Percentiles rank a stretch among this genome's conserved stretches.
Evolutionary conservation across 2,797 vertebrate genomes (phyloP).

Genomic region (Heterohyrax brucei): DNA sequence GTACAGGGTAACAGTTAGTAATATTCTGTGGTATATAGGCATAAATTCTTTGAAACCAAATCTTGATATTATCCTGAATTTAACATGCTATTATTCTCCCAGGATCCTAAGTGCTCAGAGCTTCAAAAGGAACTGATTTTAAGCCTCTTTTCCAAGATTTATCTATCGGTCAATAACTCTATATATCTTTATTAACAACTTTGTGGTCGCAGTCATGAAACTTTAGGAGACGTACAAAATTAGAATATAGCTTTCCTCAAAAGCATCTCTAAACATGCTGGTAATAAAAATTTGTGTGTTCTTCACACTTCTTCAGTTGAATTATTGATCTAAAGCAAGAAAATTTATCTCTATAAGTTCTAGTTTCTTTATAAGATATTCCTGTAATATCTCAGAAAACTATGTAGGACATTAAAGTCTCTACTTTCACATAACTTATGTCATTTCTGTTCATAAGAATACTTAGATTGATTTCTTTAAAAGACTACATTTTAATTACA

Average conservation of each 20-base stretch:
- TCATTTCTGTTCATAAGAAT: not conserved
- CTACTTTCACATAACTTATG: not conserved
- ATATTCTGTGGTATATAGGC: not conserved
- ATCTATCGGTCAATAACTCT: not conserved
- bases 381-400: not conserved
- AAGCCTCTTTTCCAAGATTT: not conserved
- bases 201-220: not conserved
- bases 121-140: not conserved
- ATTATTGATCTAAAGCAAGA: not conserved
- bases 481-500: not conserved
- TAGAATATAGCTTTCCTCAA: not conserved
- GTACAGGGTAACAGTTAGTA: not conserved
- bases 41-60: not conserved
- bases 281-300: not conserved
- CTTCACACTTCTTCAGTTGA: not conserved
- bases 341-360: not conserved
- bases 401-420: not conserved
- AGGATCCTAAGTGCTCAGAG: not conserved
- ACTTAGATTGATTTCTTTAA: not conserved
- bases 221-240: not conserved
- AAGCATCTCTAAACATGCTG: not conserved
- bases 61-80: not conserved
- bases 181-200: not conserved
- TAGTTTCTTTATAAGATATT: slow-evolving; percentile 7
- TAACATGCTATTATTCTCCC: not conserved